Base-by-base conservation (phyloP, 2,888 invertebrate genomes). In the Acronicta alni region DNA sequence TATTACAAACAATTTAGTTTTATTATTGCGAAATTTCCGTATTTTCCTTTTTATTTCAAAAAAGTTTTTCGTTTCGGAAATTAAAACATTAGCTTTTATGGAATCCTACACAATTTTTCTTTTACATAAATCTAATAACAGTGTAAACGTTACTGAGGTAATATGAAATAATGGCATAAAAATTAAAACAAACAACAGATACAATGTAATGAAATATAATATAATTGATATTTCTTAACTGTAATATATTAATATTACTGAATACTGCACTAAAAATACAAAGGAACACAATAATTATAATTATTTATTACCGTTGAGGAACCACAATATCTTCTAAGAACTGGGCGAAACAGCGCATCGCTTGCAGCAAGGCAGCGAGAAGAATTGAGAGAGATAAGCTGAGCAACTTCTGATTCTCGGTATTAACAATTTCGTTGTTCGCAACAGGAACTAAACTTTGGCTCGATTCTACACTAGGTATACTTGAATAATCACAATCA, bases 341-440 rank as follows among this genome's bases (percentile, higher is more conserved):
- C 84, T 95, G 95, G 42, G 95, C 95, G 77, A 95, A 94, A 84
- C 95, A 95, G 61, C 95, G 94, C 85, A 96, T 95, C 69, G 95
- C 96, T 85, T 96, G 96, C 35, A 96, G 79, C 76, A 96, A 82
- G 26, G 96, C 96, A 17, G 96, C 96, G 45, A 96, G 89, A 15
- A 96, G 87, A 69, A 96, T 91, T 44, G 96, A 96, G 35, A 96
- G 82, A 17, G 96, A 95, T 53, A 96, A 83, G 67, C 95, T 95
- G 46, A 96, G 94, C 75, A 96, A 82, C 84, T 95, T 95, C 78
- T 93, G 91, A 72, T 86, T 91, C 72, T 94, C 94, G 7, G 88
- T 87, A 67, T 84, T 85, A 45, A 85, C 95, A 48, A 94, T 78
- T 84, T 91, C 93, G 80, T 93, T 94, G 85, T 89, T 90, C 59